These are phyloP conservation scores for Eugnorisma glareosa DNA, from an alignment of 2,888 invertebrate species.

Conservation along the genomic window DNA sequence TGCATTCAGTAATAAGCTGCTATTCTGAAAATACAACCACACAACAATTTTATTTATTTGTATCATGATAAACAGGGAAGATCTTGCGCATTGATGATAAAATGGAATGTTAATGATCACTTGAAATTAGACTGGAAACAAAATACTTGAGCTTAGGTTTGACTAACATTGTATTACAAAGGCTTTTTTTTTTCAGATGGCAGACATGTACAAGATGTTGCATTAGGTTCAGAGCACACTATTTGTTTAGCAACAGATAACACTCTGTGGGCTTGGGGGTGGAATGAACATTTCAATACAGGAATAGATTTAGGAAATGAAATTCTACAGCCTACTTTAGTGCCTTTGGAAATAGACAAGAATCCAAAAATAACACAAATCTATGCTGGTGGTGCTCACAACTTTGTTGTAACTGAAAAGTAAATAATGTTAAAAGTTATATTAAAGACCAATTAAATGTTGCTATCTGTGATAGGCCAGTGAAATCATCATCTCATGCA, in stretches of 20 bases:
- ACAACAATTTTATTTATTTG: no score
- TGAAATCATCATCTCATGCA: constrained; percentile 11
- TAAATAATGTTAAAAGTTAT: constrained; percentile 23
- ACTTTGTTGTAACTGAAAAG: constrained; percentile 80
- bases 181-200: constrained; percentile 82
- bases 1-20: no score
- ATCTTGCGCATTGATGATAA: neutral
- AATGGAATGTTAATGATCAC: neutral
- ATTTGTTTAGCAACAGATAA: constrained; percentile 92
- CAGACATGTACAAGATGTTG: constrained; percentile 89
- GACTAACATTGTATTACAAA: neutral
- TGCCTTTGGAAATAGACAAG: constrained; percentile 73
- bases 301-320: constrained; percentile 89
- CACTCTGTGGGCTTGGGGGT: constrained; percentile 95
- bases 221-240: constrained; percentile 95
- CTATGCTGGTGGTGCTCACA: constrained; percentile 87
- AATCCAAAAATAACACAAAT: constrained; percentile 75
- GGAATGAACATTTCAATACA: constrained; percentile 97
- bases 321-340: constrained; percentile 79
- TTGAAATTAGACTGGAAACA: neutral
- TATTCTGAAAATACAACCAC: no score
- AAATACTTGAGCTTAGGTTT: neutral
- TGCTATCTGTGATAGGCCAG: constrained; percentile 32
- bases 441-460: constrained; percentile 12
- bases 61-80: neutral